Base-by-base conservation (phyloP, 2,797 vertebrate species). In the Pangasius mekongensis region DNA sequence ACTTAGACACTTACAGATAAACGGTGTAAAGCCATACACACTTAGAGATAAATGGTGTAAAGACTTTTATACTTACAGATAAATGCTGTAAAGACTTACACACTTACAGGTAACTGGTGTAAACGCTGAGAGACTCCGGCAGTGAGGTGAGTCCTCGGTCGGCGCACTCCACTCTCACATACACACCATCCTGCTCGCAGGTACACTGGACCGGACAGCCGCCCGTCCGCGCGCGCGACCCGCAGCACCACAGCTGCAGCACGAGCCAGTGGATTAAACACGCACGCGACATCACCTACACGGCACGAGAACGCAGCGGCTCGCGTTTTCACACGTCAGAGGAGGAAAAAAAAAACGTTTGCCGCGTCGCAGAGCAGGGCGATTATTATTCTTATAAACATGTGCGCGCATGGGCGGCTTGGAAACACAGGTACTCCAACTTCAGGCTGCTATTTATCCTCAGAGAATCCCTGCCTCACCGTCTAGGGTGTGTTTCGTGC, bases 111-210 rank as follows among this genome's bases (percentile, higher is more conserved):
- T 73, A 73, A 62, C 95, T 94, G 52, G 95, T 96, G 95, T 94
- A 95, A 91, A 91, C 87, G 93, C 97, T 97, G 94, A 97, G 93
- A 90, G 95, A 92, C 83, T 93, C 88, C 77, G 97, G 97, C 86
- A 96, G 91, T 30, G 92, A 93, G 1, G 92, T 90, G 87, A 97
- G 95, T 52, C 95, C 96, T 69, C 91, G 91, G 92, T 97, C 96
- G 5, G 96, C 94, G 92, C 97, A 97, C 93, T 96, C 96, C 82
- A 95, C 95, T 2, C 95, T 89, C 91, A 95, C 87, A 58, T 95
- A 89, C 94, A 85, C 91, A 27, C 93, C 95, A 54, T 96, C 95
- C 33, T 87, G 92, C 85, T 97, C 96, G 87, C 94, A 97, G 77
- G 93, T 95, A 91, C 97, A 97, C 39, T 27, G 93, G 0, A 83